A percentile compares a stretch with the other conserved stretches of the same genome.
Conservation (phyloP, 2,113 vertebrate genomes). For the Camelus dromedarius region DNA sequence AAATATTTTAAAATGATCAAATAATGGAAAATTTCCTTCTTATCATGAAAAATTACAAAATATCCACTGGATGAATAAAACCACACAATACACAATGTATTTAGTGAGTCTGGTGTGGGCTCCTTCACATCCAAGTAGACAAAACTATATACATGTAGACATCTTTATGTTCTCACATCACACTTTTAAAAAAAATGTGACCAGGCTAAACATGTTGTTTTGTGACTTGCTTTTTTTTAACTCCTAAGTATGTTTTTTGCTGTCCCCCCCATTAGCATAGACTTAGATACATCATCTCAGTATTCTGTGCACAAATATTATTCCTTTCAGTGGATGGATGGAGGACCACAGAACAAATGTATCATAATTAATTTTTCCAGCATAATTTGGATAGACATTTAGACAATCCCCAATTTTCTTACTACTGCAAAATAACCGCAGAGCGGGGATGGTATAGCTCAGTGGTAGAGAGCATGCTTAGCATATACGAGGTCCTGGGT, state of each 20-base stretch:
- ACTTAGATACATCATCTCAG: not conserved
- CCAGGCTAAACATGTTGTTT: accelerated
- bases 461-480: too few species aligned
- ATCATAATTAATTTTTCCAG: too few species aligned
- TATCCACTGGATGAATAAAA: not conserved
- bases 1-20: not conserved
- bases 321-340: accelerated
- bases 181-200: too few species aligned
- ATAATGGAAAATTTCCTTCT: not conserved
- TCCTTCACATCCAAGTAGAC: too few species aligned
- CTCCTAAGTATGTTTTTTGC: too few species aligned
- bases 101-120: not conserved
- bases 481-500: too few species aligned
- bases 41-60: not conserved
- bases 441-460: too few species aligned
- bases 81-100: not conserved
- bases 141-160: too few species aligned
- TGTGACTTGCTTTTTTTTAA: not conserved
- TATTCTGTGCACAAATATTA: accelerated
- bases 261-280: not conserved
- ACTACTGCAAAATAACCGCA: accelerated
- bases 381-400: accelerated
- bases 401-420: too few species aligned
- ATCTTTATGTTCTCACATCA: not conserved
- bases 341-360: accelerated